phyloP scores from a whole-genome alignment of 1,140 invertebrate genomes.

The Lineus longissimus region DNA sequence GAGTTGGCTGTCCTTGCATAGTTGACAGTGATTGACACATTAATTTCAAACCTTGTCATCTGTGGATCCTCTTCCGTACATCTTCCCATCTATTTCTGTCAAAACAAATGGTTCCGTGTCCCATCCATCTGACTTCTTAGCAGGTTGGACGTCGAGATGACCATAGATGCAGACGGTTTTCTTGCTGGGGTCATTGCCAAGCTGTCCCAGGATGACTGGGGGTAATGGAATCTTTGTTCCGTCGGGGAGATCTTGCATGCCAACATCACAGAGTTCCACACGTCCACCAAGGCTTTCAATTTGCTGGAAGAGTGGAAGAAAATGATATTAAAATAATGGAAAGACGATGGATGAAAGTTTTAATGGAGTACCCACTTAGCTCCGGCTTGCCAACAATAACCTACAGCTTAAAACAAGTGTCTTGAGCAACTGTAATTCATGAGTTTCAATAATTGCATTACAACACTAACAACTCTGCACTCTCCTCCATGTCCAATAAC shows the following conservation, averaged over 20 bases:
- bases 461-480: too few relatives aligned
- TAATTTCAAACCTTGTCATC: constrained; percentile 99
- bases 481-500: not conserved
- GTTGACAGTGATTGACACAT: too few relatives aligned
- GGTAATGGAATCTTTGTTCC: constrained; percentile 74
- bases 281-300: constrained; percentile 72
- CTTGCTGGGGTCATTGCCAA: constrained; percentile 81
- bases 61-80: constrained; percentile 86
- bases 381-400: too few relatives aligned
- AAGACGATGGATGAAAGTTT: not conserved
- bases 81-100: constrained; percentile 81
- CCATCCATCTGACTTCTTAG: constrained; percentile 87
- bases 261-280: constrained; percentile 76
- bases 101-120: constrained; percentile 89
- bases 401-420: too few relatives aligned
- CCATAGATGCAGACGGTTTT: constrained; percentile 93
- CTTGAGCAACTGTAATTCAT: too few relatives aligned
- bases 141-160: constrained; percentile 97
- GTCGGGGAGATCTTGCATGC: constrained; percentile 68
- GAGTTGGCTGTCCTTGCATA: too few relatives aligned
- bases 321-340: too few relatives aligned
- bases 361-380: not conserved
- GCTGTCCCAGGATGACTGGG: constrained; percentile 77
- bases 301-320: constrained; percentile 47
- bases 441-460: too few relatives aligned